Base-by-base conservation (phyloP, 2,797 vertebrate genomes). In the Apogon hyalosoma region DNA sequence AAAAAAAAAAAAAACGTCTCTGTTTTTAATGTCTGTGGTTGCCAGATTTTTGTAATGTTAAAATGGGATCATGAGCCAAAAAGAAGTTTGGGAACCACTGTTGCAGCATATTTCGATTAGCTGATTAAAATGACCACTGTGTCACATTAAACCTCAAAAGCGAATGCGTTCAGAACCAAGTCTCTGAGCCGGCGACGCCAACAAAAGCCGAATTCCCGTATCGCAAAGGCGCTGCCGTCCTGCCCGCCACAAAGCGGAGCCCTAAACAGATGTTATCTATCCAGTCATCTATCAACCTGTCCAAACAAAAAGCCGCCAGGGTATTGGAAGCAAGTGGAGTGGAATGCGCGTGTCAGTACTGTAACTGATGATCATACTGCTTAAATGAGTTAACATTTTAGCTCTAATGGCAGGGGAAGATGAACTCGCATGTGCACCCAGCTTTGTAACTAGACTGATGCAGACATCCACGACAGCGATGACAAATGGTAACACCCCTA, bases 351-450 rank as follows among this genome's bases (percentile, higher is more conserved):
- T 58, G 76, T 79, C 80, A 33, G 73, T 46, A 45, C 78, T 79
- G 77, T 80, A 88, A 88, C 82, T 84, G 86, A 92, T 90, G 89
- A 87, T 88, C 80, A 84, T 74, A 43, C 43, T 2, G 46, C 69
- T 69, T 86, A 87, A 91, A 88, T 51, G 68, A 90, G 87, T 83
- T 85, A 79, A 79, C 77, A 81, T 90, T 91, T 84, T 51, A 73
- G 74, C 76, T 88, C 77, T 77, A 83, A 88, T 81, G 84, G 67
- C 60, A 77, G 77, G 47, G 75, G 74, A 78, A 79, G 82, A 87
- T 85, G 83, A 85, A 84, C 77, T 75, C 0, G 48, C 21, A 66
- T 69, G 72, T 68, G 80, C 81, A 83, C 60, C 71, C 72, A 60
- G 61, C 69, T 75, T 78, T 69, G 69, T 48, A 80, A 83, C 51